phyloP scores from a whole-genome alignment of 2,113 vertebrate genomes.

The Otus sunia region DNA sequence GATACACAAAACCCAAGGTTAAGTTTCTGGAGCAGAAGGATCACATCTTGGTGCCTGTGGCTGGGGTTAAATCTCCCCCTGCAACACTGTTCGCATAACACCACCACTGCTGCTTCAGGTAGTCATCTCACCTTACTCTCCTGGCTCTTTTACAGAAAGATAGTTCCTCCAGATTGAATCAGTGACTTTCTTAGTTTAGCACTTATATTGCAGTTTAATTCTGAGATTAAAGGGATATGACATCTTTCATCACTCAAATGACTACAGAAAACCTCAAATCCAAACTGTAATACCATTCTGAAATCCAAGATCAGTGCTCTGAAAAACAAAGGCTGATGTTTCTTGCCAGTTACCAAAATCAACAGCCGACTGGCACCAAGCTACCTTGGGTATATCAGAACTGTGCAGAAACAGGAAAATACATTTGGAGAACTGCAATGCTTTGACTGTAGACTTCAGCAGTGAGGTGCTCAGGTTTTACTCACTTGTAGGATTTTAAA shows the following conservation, averaged over 20 bases:
- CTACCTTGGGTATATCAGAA: conserved; percentile 14
- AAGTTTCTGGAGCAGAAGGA: background rate
- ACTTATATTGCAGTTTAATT: background rate
- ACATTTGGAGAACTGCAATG: background rate
- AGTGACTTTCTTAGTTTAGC: background rate
- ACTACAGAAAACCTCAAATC: conserved; percentile 29
- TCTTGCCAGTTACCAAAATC: conserved; percentile 48
- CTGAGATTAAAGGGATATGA: background rate
- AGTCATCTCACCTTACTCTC: background rate
- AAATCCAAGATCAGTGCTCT: conserved; percentile 29
- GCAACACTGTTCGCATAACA: background rate
- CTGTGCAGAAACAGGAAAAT: conserved; percentile 13
- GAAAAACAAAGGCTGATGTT: conserved; percentile 51
- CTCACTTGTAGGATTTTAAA: background rate
- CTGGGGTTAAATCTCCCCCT: background rate
- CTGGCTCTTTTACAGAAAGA: background rate
- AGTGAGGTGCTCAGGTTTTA: background rate
- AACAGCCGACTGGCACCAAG: conserved; percentile 9
- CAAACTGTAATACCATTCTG: conserved; percentile 38
- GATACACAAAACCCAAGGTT: background rate
- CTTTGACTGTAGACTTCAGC: background rate
- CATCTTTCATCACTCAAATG: background rate
- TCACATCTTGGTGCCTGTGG: background rate
- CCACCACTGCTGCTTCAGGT: background rate
- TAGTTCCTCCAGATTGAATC: background rate